Evolutionary conservation across 2,888 invertebrate genomes (phyloP).

Genomic region (Drosophila subsilvestris): DNA sequence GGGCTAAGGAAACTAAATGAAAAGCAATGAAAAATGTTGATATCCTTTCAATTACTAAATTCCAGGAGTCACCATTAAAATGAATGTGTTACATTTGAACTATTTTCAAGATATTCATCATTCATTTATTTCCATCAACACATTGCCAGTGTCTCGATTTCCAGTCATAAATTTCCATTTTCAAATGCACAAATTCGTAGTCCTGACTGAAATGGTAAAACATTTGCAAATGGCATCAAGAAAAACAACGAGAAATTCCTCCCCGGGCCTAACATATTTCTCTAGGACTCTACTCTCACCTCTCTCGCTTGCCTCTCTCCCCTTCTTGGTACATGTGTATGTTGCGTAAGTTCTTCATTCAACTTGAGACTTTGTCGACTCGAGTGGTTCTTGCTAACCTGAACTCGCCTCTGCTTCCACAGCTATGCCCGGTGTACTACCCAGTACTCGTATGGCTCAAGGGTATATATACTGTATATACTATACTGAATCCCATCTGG

Average conservation of each 20-base stretch:
- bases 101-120: slow-evolving; percentile 1
- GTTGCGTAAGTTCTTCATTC: slow-evolving; percentile 70
- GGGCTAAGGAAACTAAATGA: background rate
- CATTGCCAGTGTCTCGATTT: background rate
- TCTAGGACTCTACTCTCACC: slow-evolving; percentile 17
- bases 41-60: background rate
- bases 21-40: background rate
- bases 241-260: slow-evolving; percentile 36
- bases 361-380: slow-evolving; percentile 66
- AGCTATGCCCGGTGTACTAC: background rate
- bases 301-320: slow-evolving; percentile 6
- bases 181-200: slow-evolving; percentile 34
- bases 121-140: slow-evolving; percentile 18
- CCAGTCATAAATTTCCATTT: slow-evolving; percentile 42
- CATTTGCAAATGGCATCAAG: slow-evolving; percentile 36
- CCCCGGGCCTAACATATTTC: slow-evolving; percentile 25
- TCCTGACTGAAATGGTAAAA: slow-evolving; percentile 7
- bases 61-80: background rate
- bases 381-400: slow-evolving; percentile 67
- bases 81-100: slow-evolving; percentile 21
- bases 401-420: slow-evolving; percentile 51
- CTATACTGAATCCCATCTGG: background rate
- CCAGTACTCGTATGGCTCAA: background rate
- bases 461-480: background rate
- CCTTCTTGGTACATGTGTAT: slow-evolving; percentile 45